Evolutionary conservation across 37 sponge, comb jelly and placozoan genomes (phyloP), one percentile per base, ranked within the genome.

Genomic region (Halichondria panicea): DNA sequence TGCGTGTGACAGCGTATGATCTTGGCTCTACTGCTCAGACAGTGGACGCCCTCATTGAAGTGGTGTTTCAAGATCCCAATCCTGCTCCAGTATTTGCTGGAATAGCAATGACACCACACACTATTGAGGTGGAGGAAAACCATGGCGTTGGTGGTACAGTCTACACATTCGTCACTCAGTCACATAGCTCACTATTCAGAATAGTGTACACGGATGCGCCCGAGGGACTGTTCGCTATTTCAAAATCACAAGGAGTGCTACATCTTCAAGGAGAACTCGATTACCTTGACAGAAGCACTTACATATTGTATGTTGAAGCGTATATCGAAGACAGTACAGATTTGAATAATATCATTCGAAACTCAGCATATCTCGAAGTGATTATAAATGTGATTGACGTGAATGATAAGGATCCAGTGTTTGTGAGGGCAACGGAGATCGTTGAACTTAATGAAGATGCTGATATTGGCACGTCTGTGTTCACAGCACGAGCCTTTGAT

Each of bases 401-500:
- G 36, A 86, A 86, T 74, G 80, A 86, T 39, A 66, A 69, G 34
- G 25, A 6, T 0, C 87, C 87, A 33, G 57, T 48, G 2, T 71
- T 86, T 55, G 34, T 41, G 38, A 22, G 19, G 19, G 0, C 39
- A 13, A 70, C 58, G 7, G 33, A 11, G 2, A 5, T 5, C 0
- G 71, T 63, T 55, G 32, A 24, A 21, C 2, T 84, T 33, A 60
- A 35, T 24, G 85, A 84, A 13, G 39, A 48, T 3, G 52, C 64
- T 13, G 24, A 30, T 25, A 25, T 24, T 1, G 72, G 72, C 12
- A 71, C 79, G 34, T 4, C 9, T 35, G 24, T 77, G 22, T 63
- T 71, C 44, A 70, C 25, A 22, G 87, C 81, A 0, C 22, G 41
- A 13, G 92, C 92, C 24, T 56, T 28, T 9, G 92, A 91, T 77